These are phyloP conservation scores for Neelides folsomi DNA, from an alignment of 2,888 invertebrate species.

Conservation along the genomic window DNA sequence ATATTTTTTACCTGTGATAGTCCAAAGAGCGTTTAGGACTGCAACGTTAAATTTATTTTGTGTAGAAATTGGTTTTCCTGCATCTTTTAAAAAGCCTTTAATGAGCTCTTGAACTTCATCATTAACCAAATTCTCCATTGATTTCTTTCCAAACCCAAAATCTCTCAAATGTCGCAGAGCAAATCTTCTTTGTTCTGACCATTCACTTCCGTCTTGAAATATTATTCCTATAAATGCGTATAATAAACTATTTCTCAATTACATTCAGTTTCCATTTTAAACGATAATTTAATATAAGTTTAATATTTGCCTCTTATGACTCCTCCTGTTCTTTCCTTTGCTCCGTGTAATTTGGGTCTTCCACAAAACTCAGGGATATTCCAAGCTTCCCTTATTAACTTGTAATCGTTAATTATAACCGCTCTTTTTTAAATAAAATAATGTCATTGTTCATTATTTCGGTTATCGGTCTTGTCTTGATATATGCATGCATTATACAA, in stretches of 20 bases:
- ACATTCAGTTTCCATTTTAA: background rate
- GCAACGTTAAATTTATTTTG: slow-evolving; percentile 12
- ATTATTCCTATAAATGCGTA: slow-evolving; percentile 9
- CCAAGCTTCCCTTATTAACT: slow-evolving; percentile 9
- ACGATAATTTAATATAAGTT: background rate
- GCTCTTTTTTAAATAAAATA: no score
- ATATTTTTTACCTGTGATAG: slow-evolving; percentile 1
- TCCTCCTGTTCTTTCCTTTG: slow-evolving; percentile 4
- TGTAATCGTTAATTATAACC: slow-evolving; percentile 7
- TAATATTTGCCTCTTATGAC: slow-evolving; percentile 7
- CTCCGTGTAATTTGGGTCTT: background rate
- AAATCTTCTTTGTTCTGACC: slow-evolving; percentile 12
- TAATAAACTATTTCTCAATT: background rate
- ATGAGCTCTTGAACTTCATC: slow-evolving; percentile 14
- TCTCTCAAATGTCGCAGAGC: slow-evolving; percentile 11
- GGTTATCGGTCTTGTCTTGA: no score
- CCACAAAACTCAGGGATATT: slow-evolving; percentile 3
- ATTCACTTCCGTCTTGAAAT: slow-evolving; percentile 12
- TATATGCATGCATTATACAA: no score
- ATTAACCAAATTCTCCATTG: slow-evolving; percentile 11
- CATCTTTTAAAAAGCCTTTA: slow-evolving; percentile 2
- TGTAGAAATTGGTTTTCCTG: slow-evolving; percentile 12
- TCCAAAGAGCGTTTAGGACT: slow-evolving; percentile 17
- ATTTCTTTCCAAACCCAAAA: slow-evolving; percentile 15
- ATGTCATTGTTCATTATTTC: no score